Conservation (phyloP, 53 echinoderm and acorn worm genomes). For the Antedon mediterranea region DNA sequence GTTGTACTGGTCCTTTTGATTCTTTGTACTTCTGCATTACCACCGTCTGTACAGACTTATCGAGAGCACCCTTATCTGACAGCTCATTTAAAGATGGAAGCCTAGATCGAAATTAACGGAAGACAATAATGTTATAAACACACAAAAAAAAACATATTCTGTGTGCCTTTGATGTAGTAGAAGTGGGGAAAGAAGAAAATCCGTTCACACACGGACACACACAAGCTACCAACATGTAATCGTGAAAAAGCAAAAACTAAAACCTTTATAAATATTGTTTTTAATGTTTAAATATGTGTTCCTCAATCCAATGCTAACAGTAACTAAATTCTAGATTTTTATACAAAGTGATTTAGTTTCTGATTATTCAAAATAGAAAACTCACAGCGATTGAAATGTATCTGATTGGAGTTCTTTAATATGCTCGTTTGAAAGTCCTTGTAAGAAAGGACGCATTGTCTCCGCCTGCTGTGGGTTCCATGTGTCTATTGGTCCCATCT, state of each 20-base stretch:
- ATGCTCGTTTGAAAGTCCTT: slow-evolving; percentile 24
- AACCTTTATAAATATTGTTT: too few species aligned
- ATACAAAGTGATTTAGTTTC: too few species aligned
- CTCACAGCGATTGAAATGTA: slow-evolving; percentile 31
- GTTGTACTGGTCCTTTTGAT: neutral
- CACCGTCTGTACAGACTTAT: neutral
- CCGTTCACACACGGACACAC: too few species aligned
- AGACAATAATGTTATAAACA: too few species aligned
- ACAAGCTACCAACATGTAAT: too few species aligned
- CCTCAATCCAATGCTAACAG: too few species aligned
- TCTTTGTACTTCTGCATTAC: neutral
- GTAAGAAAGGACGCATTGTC: slow-evolving; percentile 12
- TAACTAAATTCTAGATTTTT: too few species aligned
- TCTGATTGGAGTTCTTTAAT: slow-evolving; percentile 19
- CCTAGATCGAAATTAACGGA: neutral
- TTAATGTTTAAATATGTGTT: too few species aligned
- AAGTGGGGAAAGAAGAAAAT: too few species aligned
- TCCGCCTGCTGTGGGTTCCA: slow-evolving; percentile 21
- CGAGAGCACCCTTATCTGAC: neutral
- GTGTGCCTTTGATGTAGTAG: too few species aligned
- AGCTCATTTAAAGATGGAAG: neutral
- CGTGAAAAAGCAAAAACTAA: too few species aligned
- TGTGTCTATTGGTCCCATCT: slow-evolving; percentile 22
- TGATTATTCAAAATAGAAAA: neutral
- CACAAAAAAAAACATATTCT: too few species aligned